These are phyloP conservation scores for Aplocera efformata DNA, from an alignment of 2,888 invertebrate genomes.

Conservation along the genomic window DNA sequence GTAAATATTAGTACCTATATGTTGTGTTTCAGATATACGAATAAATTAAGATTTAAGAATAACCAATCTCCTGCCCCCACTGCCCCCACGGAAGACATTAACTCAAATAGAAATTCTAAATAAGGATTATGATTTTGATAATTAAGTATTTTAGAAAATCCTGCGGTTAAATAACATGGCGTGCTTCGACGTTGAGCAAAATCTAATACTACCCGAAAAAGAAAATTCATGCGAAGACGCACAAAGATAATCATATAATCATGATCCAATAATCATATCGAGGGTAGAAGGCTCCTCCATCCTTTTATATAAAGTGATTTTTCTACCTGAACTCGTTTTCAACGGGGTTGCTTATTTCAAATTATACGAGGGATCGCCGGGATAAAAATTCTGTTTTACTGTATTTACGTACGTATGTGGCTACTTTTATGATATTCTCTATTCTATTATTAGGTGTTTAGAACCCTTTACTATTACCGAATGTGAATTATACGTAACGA, in stretches of 20 bases:
- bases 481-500: not conserved
- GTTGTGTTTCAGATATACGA: no score
- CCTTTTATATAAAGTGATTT: slow-evolving; percentile 47
- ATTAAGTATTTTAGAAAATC: no score
- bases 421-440: slow-evolving; percentile 22
- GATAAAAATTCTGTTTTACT: slow-evolving; percentile 30
- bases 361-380: slow-evolving; percentile 36
- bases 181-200: slow-evolving; percentile 3
- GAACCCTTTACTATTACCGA: slow-evolving; percentile 1
- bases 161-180: no score
- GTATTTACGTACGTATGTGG: slow-evolving; percentile 24
- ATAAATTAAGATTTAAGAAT: no score
- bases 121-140: no score
- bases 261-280: slow-evolving; percentile 52
- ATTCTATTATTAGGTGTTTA: slow-evolving; percentile 19
- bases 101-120: no score
- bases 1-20: no score
- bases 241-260: slow-evolving; percentile 44
- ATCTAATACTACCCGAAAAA: slow-evolving; percentile 9
- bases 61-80: no score
- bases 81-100: no score
- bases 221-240: slow-evolving; percentile 26
- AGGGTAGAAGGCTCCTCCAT: slow-evolving; percentile 34
- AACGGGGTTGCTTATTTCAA: slow-evolving; percentile 42
- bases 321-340: slow-evolving; percentile 42